These are phyloP conservation scores for Nymphalis c-album DNA, from an alignment of 2,888 invertebrate species.

Conservation along the genomic window DNA sequence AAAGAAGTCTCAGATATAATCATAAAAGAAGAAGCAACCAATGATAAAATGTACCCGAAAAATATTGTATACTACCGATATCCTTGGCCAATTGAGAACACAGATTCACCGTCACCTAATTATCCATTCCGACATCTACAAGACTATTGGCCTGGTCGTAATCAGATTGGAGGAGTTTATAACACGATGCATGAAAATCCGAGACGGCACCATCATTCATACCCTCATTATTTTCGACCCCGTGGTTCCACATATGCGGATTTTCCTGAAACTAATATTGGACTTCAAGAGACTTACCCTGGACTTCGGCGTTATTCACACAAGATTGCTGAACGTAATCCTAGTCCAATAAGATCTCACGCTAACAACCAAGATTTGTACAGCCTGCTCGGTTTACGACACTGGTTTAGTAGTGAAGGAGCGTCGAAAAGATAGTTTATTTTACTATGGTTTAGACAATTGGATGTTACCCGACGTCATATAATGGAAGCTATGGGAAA, in stretches of 20 bases:
- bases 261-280: conserved; percentile 50
- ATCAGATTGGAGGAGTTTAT: conserved; percentile 67
- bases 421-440: conserved; percentile 74
- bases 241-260: conserved; percentile 53
- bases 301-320: conserved; percentile 61
- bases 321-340: conserved; percentile 55
- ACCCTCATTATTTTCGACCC: conserved; percentile 64
- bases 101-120: conserved; percentile 64
- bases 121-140: conserved; percentile 74
- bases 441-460: conserved; percentile 59
- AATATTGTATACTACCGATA: conserved; percentile 65
- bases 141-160: conserved; percentile 74
- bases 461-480: conserved; percentile 80
- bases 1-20: conserved; percentile 42
- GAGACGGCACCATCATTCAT: conserved; percentile 73
- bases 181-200: conserved; percentile 67
- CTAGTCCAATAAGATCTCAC: conserved; percentile 56
- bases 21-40: conserved; percentile 41
- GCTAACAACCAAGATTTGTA: conserved; percentile 69
- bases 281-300: conserved; percentile 55
- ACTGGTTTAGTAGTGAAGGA: conserved; percentile 77
- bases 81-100: conserved; percentile 70
- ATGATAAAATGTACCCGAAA: conserved; percentile 47
- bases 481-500: conserved; percentile 75
- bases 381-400: conserved; percentile 71